Evolutionary conservation across 1,140 invertebrate genomes (phyloP), one percentile per base, ranked within the genome.

Genomic region (Neodiprion virginianus): DNA sequence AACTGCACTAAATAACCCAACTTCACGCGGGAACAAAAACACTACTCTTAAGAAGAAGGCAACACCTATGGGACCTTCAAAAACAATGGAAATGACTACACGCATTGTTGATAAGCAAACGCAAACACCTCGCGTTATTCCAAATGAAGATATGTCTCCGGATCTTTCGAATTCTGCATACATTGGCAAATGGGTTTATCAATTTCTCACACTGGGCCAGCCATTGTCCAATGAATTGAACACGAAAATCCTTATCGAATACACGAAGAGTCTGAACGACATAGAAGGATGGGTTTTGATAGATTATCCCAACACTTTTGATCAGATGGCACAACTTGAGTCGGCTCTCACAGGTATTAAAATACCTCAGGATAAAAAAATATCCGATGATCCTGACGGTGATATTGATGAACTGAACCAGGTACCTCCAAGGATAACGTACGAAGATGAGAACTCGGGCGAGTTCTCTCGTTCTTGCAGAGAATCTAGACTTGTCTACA

Each of bases 251-350:
- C 82, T 93, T 71, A 83, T 92, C 2, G 91, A 92, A 78, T 93
- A 92, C 80, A 76, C 93, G 21, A 91, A 89, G 83, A 84, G 86
- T 49, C 81, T 90, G 50, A 69, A 78, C 7, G 77, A 88, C 75
- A 86, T 89, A 53, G 79, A 89, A 69, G 91, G 92, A 7, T 93
- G 92, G 88, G 89, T 90, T 53, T 85, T 93, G 23, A 83, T 93
- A 71, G 91, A 93, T 81, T 93, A 90, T 83, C 92, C 92, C 1
- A 88, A 87, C 72, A 89, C 83, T 23, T 89, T 91, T 72, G 79
- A 87, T 14, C 89, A 93, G 83, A 90, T 91, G 50, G 85, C 88
- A 78, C 86, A 89, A 49, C 79, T 93, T 10, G 92, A 93, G 80
- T 87, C 89, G 78, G 84, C 84, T 7, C 83, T 91, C 77, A 88